Evolutionary conservation across 1,140 invertebrate genomes (phyloP), one percentile per base, ranked within the genome.

Genomic region (Oryctes rhinoceros): DNA sequence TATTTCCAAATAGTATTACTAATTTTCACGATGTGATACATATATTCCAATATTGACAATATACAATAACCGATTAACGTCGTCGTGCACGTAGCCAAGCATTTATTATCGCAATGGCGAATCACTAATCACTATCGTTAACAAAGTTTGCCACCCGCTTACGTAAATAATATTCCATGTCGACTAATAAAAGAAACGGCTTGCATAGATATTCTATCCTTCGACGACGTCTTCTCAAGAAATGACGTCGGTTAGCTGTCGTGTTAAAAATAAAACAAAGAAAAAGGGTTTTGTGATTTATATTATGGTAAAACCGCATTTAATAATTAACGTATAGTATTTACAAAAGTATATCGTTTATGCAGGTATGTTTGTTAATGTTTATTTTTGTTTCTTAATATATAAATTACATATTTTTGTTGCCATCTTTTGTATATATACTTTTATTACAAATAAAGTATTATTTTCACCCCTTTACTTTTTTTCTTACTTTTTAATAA

Each of bases 391-490:
- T 18, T 53, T 18, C 49, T 53, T 18, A 53, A 53, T 53, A 53
- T 53, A 53, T 53, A 53, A 53, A 53, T 48, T 15, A 48, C 47
- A 15, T 53, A 53, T 53, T 53, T 53, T 53, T 53, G 49, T 53
- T 53, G 49, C 49, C 13, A 18, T 53, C n/a, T 53, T 53, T 53
- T 53, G 6, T 53, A 53, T 53, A 13, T 53, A 53, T 13, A 18
- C n/a, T 53, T 53, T 53, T 53, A 53, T 53, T 53, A 53, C n/a
- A 53, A 53, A 53, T 53, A 53, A 53, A 48, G 7, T 48, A 53
- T 53, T 53, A 53, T 53, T 53, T 53, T 53, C 49, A 53, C n/a
- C 24, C 24, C 24, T 30, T 30, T 30, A 30, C 24, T 30, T 30
- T 30, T 30, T 30, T 30, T 30, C 24, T 30, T 30, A 30, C 24